These are phyloP conservation scores for Xiphophorus couchianus DNA, from an alignment of 2,113 vertebrate species.

Conservation along the genomic window DNA sequence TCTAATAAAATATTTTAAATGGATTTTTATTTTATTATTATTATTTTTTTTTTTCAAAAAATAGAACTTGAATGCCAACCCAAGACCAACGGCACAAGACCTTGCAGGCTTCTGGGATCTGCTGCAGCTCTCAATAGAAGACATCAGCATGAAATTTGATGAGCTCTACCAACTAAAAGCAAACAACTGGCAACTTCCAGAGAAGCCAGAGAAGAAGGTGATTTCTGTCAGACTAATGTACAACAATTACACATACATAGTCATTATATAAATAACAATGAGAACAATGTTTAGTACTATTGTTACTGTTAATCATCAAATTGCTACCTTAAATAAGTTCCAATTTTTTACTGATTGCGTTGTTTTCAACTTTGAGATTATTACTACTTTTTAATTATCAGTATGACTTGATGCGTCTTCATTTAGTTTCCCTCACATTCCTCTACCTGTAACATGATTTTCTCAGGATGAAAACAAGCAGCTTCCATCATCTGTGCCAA, in stretches of 20 bases:
- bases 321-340: neutral
- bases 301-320: too few relatives aligned
- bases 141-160: constrained; percentile 99
- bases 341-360: neutral
- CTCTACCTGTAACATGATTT: constrained; percentile 3
- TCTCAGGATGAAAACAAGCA: constrained; percentile 93
- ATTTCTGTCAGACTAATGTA: neutral
- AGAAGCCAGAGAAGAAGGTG: constrained; percentile 91
- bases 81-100: constrained; percentile 95
- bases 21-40: constrained; percentile 2
- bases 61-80: constrained; percentile 90
- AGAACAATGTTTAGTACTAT: too few relatives aligned
- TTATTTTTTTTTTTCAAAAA: neutral
- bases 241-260: neutral
- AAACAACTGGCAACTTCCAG: constrained; percentile 92
- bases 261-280: too few relatives aligned
- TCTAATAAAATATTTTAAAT: neutral
- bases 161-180: constrained; percentile 97
- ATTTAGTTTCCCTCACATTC: neutral
- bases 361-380: neutral
- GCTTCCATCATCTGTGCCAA: constrained; percentile 93
- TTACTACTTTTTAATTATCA: neutral
- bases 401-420: neutral
- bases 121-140: constrained; percentile 96
- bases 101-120: constrained; percentile 99